Evolutionary conservation across 2,113 vertebrate genomes (phyloP).

Genomic region (Saccopteryx bilineata): DNA sequence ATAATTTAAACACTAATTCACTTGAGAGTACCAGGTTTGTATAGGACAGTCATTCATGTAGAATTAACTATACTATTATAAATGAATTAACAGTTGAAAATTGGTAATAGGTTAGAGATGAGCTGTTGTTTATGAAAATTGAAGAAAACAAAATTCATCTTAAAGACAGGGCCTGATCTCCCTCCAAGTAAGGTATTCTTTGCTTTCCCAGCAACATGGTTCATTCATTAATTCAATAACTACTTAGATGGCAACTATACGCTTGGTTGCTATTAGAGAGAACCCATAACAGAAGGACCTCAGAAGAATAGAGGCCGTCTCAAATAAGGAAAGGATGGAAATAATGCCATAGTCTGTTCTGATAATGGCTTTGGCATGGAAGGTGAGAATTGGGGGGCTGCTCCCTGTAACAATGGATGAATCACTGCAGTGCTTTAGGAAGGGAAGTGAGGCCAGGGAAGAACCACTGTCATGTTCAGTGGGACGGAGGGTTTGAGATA

Average conservation of each 20-base stretch:
- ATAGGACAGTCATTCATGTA: neutral
- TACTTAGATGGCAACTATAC: neutral
- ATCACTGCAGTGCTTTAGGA: neutral
- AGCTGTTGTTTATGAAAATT: conserved; percentile 27
- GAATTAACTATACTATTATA: neutral
- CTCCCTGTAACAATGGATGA: neutral
- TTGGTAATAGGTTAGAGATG: neutral
- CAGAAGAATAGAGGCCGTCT: conserved; percentile 23
- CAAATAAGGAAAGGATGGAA: neutral
- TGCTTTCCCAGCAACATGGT: neutral
- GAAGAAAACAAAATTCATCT: neutral
- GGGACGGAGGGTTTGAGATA: neutral
- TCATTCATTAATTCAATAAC: conserved; percentile 20
- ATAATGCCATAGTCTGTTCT: neutral
- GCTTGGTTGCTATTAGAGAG: conserved; percentile 4
- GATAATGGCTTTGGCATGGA: neutral
- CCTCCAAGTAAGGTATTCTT: conserved; percentile 8
- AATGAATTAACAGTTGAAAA: conserved; percentile 38
- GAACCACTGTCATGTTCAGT: neutral
- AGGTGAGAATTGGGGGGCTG: neutral
- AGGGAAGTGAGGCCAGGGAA: neutral
- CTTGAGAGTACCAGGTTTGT: neutral
- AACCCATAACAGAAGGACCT: neutral
- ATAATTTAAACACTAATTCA: conserved; percentile 51
- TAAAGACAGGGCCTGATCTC: neutral